Evolutionary conservation across 2,888 invertebrate species (phyloP).

Genomic region (Leptinotarsa juncta): DNA sequence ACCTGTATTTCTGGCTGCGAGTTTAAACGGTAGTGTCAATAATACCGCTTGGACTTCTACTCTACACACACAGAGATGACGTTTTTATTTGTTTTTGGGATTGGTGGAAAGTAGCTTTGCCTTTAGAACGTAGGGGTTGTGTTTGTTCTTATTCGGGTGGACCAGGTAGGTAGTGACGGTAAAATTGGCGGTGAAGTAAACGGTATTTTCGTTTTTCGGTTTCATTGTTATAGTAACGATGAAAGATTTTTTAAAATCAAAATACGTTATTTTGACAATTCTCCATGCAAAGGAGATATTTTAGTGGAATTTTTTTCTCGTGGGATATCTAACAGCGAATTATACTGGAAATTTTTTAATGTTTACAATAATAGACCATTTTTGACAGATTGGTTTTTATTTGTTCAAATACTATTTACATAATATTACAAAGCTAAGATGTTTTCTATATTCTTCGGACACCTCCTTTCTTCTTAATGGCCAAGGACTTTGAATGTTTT

Average conservation of each 20-base stretch:
- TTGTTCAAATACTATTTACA: too few relatives aligned
- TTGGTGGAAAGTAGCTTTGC: conserved; percentile 21
- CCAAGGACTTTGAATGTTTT: too few relatives aligned
- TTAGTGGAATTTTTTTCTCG: too few relatives aligned
- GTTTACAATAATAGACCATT: too few relatives aligned
- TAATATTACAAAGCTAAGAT: too few relatives aligned
- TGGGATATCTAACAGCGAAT: too few relatives aligned
- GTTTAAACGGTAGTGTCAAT: conserved; percentile 30
- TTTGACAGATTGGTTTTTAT: too few relatives aligned
- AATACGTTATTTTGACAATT: too few relatives aligned
- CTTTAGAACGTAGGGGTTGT: conserved; percentile 3
- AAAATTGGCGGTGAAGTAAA: background rate
- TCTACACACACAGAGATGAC: conserved; percentile 25
- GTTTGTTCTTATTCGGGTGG: background rate
- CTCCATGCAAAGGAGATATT: too few relatives aligned
- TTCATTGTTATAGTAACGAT: background rate
- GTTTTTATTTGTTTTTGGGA: conserved; percentile 23
- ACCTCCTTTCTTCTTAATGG: too few relatives aligned
- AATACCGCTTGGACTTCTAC: conserved; percentile 26
- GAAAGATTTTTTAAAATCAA: background rate
- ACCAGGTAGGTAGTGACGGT: background rate
- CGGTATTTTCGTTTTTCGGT: background rate
- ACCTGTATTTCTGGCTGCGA: conserved; percentile 39
- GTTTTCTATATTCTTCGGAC: too few relatives aligned
- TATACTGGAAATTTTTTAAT: too few relatives aligned